Conservation (phyloP, 53 echinoderm and acorn worm species). For the Patiria pectinifera region DNA sequence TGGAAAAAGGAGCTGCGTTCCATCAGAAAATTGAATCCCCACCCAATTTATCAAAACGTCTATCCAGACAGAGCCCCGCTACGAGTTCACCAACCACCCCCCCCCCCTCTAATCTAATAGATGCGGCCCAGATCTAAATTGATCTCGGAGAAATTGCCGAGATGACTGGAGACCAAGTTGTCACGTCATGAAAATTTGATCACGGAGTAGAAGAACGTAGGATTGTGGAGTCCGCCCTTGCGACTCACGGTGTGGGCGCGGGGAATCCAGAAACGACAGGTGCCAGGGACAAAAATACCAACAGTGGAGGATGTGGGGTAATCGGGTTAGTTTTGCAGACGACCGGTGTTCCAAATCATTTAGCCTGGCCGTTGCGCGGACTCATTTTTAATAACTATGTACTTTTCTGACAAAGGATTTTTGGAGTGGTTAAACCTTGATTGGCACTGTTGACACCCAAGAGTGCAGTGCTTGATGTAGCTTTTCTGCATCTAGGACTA, state of each 20-base stretch:
- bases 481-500: too few species aligned
- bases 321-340: constrained; percentile 20
- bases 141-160: constrained; percentile 15
- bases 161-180: constrained; percentile 3
- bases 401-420: not conserved
- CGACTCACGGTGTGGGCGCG: not conserved
- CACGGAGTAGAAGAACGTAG: not conserved
- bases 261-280: constrained; percentile 19
- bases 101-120: constrained; percentile 33
- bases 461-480: not conserved
- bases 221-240: not conserved
- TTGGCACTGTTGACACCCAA: not conserved
- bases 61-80: constrained; percentile 9
- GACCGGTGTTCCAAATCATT: not conserved
- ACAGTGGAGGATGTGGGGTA: not conserved
- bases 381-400: not conserved
- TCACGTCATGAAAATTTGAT: constrained; percentile 35
- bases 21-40: constrained; percentile 26
- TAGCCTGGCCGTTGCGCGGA: not conserved
- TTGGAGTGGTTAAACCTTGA: not conserved
- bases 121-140: constrained; percentile 43
- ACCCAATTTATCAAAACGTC: constrained; percentile 21
- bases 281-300: constrained; percentile 23
- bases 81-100: not conserved
- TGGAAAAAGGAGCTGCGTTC: not conserved